phyloP scores from a whole-genome alignment of 2,113 vertebrate genomes.

The Mixornis gularis region DNA sequence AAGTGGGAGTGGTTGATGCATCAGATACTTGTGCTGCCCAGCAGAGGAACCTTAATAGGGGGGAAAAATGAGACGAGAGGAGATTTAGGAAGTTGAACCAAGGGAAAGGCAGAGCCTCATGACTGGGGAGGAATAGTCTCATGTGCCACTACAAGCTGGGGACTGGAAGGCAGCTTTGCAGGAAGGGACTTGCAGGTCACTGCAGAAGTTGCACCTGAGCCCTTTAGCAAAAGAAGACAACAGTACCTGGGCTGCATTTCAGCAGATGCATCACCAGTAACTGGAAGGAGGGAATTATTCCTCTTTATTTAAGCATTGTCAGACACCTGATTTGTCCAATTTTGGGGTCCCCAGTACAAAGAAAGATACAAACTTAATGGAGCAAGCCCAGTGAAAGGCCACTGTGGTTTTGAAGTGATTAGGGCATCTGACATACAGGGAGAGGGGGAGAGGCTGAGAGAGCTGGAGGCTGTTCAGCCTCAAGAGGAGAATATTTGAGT shows the following conservation, averaged over 20 bases:
- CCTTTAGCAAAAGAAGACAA: neutral
- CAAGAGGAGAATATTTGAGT: neutral
- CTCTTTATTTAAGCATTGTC: neutral
- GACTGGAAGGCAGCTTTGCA: neutral
- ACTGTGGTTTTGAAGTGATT: neutral
- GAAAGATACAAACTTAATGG: neutral
- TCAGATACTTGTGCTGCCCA: neutral
- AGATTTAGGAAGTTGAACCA: neutral
- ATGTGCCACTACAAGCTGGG: accelerated
- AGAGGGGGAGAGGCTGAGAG: neutral
- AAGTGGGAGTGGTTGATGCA: neutral
- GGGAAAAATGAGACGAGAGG: neutral
- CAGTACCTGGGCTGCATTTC: neutral
- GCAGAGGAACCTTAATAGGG: neutral
- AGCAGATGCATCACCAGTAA: neutral
- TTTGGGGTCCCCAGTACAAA: neutral
- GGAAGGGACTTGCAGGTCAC: neutral
- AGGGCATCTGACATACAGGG: neutral
- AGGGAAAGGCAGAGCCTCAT: neutral
- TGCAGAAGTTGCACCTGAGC: neutral
- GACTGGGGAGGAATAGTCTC: neutral
- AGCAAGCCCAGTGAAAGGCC: neutral
- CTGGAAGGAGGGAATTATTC: neutral
- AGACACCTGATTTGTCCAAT: neutral
- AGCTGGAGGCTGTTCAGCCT: neutral